Percentiles rank a stretch among this genome's conserved stretches.
Evolutionary conservation across 2,113 vertebrate genomes (phyloP).

Genomic region (Channa maculata): DNA sequence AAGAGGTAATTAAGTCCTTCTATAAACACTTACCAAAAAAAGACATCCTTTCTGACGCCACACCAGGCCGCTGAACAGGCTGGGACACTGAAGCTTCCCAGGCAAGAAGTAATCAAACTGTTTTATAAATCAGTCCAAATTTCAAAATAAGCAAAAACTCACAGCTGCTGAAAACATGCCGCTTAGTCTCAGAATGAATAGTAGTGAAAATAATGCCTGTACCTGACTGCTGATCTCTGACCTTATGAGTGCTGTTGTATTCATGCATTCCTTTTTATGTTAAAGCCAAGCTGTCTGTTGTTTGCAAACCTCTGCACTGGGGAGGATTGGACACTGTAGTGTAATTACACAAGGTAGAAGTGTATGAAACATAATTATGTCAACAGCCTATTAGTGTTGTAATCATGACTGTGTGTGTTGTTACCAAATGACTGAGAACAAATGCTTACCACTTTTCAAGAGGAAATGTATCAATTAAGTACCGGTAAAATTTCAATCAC

Average conservation of each 20-base stretch:
- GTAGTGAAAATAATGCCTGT: not conserved
- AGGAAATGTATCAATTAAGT: conserved; percentile 8
- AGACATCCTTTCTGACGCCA: not conserved
- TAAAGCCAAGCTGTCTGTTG: not conserved
- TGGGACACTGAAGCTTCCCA: not conserved
- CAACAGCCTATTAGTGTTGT: conserved; percentile 17
- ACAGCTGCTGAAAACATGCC: not conserved
- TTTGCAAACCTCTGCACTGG: not conserved
- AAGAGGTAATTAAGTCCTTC: too few relatives aligned
- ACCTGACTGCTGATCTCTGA: not conserved
- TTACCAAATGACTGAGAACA: conserved; percentile 4
- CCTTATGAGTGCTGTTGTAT: not conserved
- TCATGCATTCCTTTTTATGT: not conserved
- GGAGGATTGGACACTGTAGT: not conserved
- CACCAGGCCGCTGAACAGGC: not conserved
- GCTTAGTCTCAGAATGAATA: not conserved
- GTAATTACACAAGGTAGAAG: conserved; percentile 21
- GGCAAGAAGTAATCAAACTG: too few relatives aligned
- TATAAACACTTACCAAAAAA: too few relatives aligned
- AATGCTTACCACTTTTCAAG: fast-evolving
- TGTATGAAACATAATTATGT: conserved; percentile 4
- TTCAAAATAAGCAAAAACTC: not conserved
- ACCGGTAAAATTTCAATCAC: conserved; percentile 35
- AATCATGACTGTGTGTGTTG: conserved; percentile 10
- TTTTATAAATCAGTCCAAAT: not conserved